Conservation (phyloP, 2,888 invertebrate genomes). For the Troglohyphantes excavatus region DNA sequence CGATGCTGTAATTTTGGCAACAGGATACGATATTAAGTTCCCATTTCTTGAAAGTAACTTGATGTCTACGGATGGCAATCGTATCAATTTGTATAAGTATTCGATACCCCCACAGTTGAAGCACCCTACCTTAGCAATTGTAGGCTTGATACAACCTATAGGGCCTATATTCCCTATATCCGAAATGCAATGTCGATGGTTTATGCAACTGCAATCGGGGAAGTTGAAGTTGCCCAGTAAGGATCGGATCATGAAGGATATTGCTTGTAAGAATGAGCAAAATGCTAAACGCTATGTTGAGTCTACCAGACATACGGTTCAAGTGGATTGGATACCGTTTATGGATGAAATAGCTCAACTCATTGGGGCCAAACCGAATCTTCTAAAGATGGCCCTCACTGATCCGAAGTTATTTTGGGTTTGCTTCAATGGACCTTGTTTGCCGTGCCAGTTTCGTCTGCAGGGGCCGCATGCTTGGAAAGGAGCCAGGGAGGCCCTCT, state of each 20-base stretch:
- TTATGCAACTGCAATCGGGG: conserved; percentile 84
- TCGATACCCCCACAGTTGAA: conserved; percentile 85
- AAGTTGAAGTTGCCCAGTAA: conserved; percentile 86
- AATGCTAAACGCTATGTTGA: conserved; percentile 90
- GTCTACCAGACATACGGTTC: conserved; percentile 82
- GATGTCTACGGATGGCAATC: conserved; percentile 26
- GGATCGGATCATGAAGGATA: conserved; percentile 87
- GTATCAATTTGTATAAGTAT: conserved; percentile 76
- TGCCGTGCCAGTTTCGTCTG: conserved; percentile 82
- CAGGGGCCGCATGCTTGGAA: conserved; percentile 83
- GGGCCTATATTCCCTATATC: conserved; percentile 91
- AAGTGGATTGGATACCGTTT: conserved; percentile 80
- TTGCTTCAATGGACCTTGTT: conserved; percentile 81
- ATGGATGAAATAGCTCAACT: conserved; percentile 83
- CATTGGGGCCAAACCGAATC: conserved; percentile 83
- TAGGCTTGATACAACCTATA: conserved; percentile 91
- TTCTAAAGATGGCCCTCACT: conserved; percentile 81
- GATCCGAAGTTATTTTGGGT: conserved; percentile 81
- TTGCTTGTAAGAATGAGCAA: conserved; percentile 86
- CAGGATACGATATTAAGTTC: conserved; percentile 82
- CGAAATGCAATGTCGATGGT: conserved; percentile 88
- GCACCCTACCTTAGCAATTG: conserved; percentile 90
- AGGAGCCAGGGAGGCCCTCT: conserved; percentile 83
- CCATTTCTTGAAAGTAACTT: conserved; percentile 81
- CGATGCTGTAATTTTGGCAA: conserved; percentile 82